Evolutionary conservation across 2,797 vertebrate genomes (phyloP), one percentile per base, ranked within the genome.

Genomic region (Hydrolagus colliei): DNA sequence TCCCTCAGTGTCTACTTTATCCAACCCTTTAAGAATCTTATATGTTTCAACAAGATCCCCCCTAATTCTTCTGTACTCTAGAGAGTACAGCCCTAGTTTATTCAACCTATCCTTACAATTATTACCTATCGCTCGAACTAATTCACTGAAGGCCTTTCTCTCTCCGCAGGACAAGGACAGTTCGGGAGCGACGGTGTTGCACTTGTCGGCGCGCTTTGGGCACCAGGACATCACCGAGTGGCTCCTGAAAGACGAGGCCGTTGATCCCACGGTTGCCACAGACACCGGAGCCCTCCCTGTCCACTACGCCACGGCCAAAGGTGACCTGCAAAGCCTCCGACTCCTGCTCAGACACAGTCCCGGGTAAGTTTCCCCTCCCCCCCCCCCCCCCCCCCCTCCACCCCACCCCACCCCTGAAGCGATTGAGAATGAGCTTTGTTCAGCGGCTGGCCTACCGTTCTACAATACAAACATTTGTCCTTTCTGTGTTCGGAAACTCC

Each of bases 241-340:
- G 97, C 92, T 99, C 86, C 92, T 99, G 88, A 95, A 94, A 87
- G 95, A 94, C 0, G 94, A 95, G 0, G 94, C 95, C 78, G 96
- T 93, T 12, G 95, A 98, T 86, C 94, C 97, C 10, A 91, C 92
- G 2, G 88, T 89, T 68, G 89, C 95, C 91, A 99, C 97, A 0
- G 96, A 98, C 86, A 96, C 95, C 0, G 97, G 98, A 4, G 97
- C 96, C 0, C 89, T 98, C 72, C 95, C 98, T 0, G 87, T 98
- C 87, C 98, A 99, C 91, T 99, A 99, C 0, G 97, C 98, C 0
- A 96, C 98, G 90, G 96, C 97, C 95, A 98, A 98, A 95, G 98
- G 97, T 90, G 97, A 99, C 91, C 94, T 98, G 88, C 90, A 94
- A 87, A 97, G 97, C 72, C 94, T 98, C 86, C 94, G 94, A 87